Conservation (phyloP, 2,797 vertebrate species). For the Coendou prehensilis region DNA sequence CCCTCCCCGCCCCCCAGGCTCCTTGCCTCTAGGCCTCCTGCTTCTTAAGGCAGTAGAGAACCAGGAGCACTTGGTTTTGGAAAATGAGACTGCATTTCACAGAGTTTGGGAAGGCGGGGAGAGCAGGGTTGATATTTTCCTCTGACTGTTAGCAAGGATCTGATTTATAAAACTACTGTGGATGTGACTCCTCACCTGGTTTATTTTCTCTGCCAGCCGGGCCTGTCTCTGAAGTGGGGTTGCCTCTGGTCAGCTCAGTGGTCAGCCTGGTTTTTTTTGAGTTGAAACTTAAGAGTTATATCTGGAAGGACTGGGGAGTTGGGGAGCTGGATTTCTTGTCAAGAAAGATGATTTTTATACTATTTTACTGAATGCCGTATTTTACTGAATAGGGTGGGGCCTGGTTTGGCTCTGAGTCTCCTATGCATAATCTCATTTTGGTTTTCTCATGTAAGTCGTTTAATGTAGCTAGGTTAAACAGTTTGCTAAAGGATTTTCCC, state of each 20-base stretch:
- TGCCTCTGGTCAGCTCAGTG: constrained; percentile 60
- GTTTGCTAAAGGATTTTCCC: not conserved
- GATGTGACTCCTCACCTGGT: constrained; percentile 65
- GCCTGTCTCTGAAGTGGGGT: constrained; percentile 59
- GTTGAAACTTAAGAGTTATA: constrained; percentile 63
- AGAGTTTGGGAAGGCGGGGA: constrained; percentile 59
- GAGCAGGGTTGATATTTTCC: constrained; percentile 42
- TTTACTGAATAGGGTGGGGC: not conserved
- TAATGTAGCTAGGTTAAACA: not conserved
- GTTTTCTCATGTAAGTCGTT: not conserved
- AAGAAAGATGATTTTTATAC: constrained; percentile 42
- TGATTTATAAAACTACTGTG: constrained; percentile 76
- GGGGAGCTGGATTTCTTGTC: constrained; percentile 14
- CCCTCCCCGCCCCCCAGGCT: not conserved
- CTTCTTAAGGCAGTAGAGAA: constrained; percentile 81
- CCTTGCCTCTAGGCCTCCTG: constrained; percentile 71
- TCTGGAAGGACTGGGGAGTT: constrained; percentile 29
- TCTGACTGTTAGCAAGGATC: constrained; percentile 58
- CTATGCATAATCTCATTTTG: not conserved
- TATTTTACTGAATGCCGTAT: not conserved
- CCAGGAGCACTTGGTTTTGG: constrained; percentile 84
- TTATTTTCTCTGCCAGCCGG: constrained; percentile 81
- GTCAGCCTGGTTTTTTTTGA: constrained; percentile 48
- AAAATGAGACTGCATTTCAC: constrained; percentile 80
- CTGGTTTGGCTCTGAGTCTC: not conserved